Conservation (phyloP, 2,113 vertebrate genomes). For the Speoplatyrhinus poulsoni region DNA sequence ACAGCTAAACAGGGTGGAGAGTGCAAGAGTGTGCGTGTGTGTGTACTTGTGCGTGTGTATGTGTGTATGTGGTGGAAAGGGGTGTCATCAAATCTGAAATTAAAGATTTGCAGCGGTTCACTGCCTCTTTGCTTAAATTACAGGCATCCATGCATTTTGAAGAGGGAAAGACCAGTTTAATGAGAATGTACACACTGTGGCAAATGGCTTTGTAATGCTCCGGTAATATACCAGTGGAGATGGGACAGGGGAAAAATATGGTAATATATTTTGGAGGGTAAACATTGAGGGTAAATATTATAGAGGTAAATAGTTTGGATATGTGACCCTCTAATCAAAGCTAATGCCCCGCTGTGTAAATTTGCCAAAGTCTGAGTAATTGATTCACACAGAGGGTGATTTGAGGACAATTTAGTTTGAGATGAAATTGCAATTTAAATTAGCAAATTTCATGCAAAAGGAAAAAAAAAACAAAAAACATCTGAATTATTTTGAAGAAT, state of each 20-base stretch:
- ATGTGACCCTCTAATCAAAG: constrained; percentile 59
- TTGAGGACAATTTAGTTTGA: constrained; percentile 57
- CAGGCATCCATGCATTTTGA: constrained; percentile 57
- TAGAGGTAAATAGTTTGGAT: constrained; percentile 57
- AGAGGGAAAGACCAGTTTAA: constrained; percentile 48
- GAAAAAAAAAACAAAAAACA: constrained; percentile 44
- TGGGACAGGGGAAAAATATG: constrained; percentile 1
- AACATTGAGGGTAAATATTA: constrained; percentile 58
- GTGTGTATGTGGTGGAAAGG: constrained; percentile 3
- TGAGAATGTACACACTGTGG: constrained; percentile 57
- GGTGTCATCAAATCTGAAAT: constrained; percentile 59
- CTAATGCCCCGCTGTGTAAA: constrained; percentile 61
- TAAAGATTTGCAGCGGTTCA: constrained; percentile 64
- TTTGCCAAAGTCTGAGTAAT: constrained; percentile 62
- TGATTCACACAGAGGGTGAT: constrained; percentile 54
- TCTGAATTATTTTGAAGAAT: constrained; percentile 47
- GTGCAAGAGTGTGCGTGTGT: constrained; percentile 8
- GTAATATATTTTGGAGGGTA: constrained; percentile 53
- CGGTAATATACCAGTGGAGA: constrained; percentile 38
- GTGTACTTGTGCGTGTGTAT: not conserved
- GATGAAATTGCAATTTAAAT: constrained; percentile 47
- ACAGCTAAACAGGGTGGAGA: not conserved
- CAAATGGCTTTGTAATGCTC: constrained; percentile 51
- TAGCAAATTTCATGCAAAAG: constrained; percentile 41
- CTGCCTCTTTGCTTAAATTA: constrained; percentile 65